Percentiles rank a stretch among this genome's conserved stretches.
Evolutionary conservation across 1,140 invertebrate species (phyloP).

Genomic region (Drosophila mauritiana): DNA sequence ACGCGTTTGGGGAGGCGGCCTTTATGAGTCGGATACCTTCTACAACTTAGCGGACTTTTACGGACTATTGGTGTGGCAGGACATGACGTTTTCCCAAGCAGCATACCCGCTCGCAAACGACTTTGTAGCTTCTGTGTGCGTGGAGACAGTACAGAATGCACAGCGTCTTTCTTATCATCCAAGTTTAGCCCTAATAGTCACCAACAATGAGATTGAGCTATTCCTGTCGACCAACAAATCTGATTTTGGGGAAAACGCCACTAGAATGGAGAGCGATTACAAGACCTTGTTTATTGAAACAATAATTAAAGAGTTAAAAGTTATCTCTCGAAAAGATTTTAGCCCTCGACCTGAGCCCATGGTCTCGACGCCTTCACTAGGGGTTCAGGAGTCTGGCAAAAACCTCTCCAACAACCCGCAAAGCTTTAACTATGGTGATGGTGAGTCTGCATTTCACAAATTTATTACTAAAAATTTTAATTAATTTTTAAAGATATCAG

Average conservation of each 20-base stretch:
- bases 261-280: constrained; percentile 92
- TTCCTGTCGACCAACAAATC: constrained; percentile 94
- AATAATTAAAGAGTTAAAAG: constrained; percentile 89
- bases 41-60: constrained; percentile 93
- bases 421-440: constrained; percentile 93
- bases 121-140: constrained; percentile 86
- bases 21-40: constrained; percentile 97
- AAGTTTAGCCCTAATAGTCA: constrained; percentile 94
- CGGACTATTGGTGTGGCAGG: constrained; percentile 95
- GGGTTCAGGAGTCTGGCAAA: constrained; percentile 91
- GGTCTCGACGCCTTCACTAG: constrained; percentile 96
- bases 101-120: constrained; percentile 92
- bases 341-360: constrained; percentile 70
- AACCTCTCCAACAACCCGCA: constrained; percentile 90
- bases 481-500: too few species aligned
- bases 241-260: constrained; percentile 86
- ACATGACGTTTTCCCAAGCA: constrained; percentile 98
- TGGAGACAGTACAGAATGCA: constrained; percentile 94
- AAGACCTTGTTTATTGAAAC: constrained; percentile 93
- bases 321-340: constrained; percentile 85
- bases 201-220: constrained; percentile 99
- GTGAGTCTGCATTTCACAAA: constrained; percentile 84
- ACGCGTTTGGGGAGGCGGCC: constrained; percentile 98
- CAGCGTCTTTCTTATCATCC: constrained; percentile 94
- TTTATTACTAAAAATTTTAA: not conserved